Evolutionary conservation across 1,140 invertebrate genomes (phyloP), one percentile per base, ranked within the genome.

Genomic region (Lordiphosa collinella): DNA sequence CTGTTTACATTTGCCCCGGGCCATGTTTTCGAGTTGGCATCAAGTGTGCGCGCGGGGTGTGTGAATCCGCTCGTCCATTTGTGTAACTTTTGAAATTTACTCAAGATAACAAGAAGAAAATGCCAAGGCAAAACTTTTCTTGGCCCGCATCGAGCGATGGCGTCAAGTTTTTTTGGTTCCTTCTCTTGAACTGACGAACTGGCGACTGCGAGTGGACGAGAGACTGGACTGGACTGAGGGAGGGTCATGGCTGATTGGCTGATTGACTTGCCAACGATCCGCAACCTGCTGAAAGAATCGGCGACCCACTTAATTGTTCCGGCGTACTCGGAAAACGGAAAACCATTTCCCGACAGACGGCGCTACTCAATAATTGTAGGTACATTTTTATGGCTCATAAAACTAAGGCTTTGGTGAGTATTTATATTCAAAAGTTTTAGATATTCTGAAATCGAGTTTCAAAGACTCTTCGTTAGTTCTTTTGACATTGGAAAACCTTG

Each of bases 211-310:
- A n/a, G n/a, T n/a, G n/a, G n/a, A n/a, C n/a, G n/a, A n/a, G n/a
- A n/a, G n/a, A n/a, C n/a, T n/a, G n/a, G n/a, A n/a, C n/a, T n/a
- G n/a, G n/a, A n/a, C n/a, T n/a, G n/a, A n/a, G n/a, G n/a, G n/a
- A n/a, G n/a, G n/a, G 44, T 41, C 62, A 70, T 41, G 67, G 53
- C 51, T 82, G 75, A 80, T 82, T 80, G 66, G 53, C 71, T 80
- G 75, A 80, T 75, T 75, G 76, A 80, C 76, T 80, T 76, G 70
- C 60, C 75, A 58, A 82, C 67, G 65, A 60, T 41, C 48, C 63
- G 47, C 64, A 64, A 60, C 65, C 65, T 57, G 46, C 52, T n/a
- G 2, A 29, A 29, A 8, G 7, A 59, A 50, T 60, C 59, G 47
- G 60, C 48, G 61, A 65, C 78, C 37, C 43, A 67, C 65, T 82